phyloP scores from a whole-genome alignment of 2,113 vertebrate species.

The Esox niger region DNA sequence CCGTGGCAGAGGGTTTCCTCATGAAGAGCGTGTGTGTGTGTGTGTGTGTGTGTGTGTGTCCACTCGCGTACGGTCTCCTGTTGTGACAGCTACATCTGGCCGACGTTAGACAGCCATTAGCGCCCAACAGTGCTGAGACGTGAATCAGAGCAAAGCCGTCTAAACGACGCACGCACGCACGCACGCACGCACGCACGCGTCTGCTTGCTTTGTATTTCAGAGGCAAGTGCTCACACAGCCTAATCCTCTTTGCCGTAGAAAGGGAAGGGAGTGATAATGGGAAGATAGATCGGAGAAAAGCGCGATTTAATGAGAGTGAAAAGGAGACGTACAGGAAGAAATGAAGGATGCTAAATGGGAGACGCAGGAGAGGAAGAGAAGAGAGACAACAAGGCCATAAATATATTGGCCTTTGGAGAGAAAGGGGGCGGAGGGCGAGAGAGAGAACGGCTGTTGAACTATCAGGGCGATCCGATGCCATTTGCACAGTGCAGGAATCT shows the following conservation, averaged over 20 bases:
- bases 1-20: too few species aligned
- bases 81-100: constrained; percentile 53
- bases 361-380: not conserved
- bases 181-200: not conserved
- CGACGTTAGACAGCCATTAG: constrained; percentile 55
- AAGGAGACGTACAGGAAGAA: not conserved
- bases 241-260: not conserved
- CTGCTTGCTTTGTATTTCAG: not conserved
- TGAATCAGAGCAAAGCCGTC: constrained; percentile 1
- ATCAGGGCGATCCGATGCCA: not conserved
- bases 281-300: not conserved
- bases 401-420: not conserved
- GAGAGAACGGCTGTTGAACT: not conserved
- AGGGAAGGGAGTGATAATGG: not conserved
- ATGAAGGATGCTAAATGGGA: not conserved
- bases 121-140: constrained; percentile 32
- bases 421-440: not conserved
- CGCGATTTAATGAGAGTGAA: not conserved
- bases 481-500: constrained; percentile 32
- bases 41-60: constrained; percentile 1
- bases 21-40: not conserved
- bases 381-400: too few species aligned
- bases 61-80: constrained; percentile 2
- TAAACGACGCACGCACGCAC: constrained; percentile 9
- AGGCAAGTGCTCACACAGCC: not conserved